Percentiles rank a stretch among this genome's conserved stretches.
Evolutionary conservation across 2,888 invertebrate genomes (phyloP).

Genomic region (Leptura quadrifasciata): DNA sequence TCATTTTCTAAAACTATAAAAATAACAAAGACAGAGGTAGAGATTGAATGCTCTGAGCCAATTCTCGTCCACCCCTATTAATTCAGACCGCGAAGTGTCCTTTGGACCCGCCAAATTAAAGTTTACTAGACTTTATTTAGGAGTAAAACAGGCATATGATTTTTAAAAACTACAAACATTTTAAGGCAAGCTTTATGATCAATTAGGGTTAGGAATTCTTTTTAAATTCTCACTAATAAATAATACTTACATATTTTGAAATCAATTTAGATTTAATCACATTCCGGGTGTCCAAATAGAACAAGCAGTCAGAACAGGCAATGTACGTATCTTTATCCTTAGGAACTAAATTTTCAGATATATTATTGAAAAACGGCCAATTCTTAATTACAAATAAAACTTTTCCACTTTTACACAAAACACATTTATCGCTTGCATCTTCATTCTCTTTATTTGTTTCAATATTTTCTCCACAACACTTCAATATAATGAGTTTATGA

Average conservation of each 20-base stretch:
- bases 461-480: background rate
- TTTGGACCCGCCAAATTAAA: too few species aligned
- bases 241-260: constrained; percentile 32
- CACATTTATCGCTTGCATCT: background rate
- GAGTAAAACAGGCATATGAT: too few species aligned
- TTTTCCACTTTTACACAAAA: constrained; percentile 22
- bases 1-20: too few species aligned
- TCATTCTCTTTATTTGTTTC: background rate
- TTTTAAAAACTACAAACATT: too few species aligned
- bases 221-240: too few species aligned
- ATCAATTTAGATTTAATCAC: constrained; percentile 14
- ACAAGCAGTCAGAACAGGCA: constrained; percentile 24
- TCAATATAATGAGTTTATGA: constrained; percentile 21
- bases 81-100: too few species aligned
- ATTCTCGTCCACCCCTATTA: too few species aligned
- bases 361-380: constrained; percentile 19
- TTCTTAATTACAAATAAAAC: constrained; percentile 6
- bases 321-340: background rate
- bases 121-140: too few species aligned
- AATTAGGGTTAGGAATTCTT: too few species aligned
- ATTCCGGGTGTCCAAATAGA: constrained; percentile 18
- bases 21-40: too few species aligned
- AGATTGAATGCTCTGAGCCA: too few species aligned
- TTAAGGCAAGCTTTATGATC: too few species aligned
- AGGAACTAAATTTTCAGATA: constrained; percentile 6